Conservation (phyloP, 2,888 invertebrate species). For the Aproaerema taeniolella region DNA sequence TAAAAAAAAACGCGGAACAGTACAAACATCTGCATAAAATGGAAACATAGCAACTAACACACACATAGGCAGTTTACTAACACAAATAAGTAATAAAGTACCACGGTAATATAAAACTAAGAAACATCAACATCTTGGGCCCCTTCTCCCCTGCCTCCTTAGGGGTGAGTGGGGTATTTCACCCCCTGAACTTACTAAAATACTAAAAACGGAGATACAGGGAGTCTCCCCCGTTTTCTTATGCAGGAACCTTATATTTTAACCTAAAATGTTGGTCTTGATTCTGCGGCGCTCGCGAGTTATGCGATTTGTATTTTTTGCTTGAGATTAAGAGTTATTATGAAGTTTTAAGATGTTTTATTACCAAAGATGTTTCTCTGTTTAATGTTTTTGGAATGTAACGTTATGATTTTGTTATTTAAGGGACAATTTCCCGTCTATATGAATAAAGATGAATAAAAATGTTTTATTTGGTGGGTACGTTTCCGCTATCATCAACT, state of each 20-base stretch:
- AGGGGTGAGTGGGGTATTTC: slow-evolving; percentile 55
- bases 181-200: slow-evolving; percentile 77
- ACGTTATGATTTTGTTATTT: too few species aligned
- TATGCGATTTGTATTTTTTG: slow-evolving; percentile 25
- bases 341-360: not conserved
- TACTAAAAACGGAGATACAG: slow-evolving; percentile 78
- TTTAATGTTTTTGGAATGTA: too few species aligned
- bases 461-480: too few species aligned
- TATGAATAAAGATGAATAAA: too few species aligned
- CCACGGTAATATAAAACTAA: slow-evolving; percentile 76
- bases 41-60: slow-evolving; percentile 36
- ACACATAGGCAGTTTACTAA: slow-evolving; percentile 49
- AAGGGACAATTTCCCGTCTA: too few species aligned
- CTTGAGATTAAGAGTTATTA: not conserved
- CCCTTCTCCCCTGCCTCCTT: slow-evolving; percentile 35
- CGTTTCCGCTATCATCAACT: too few species aligned
- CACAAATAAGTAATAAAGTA: slow-evolving; percentile 76
- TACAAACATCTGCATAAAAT: slow-evolving; percentile 63
- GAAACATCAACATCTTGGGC: slow-evolving; percentile 76
- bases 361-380: too few species aligned
- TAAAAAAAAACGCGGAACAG: slow-evolving; percentile 29
- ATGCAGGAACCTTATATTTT: slow-evolving; percentile 77
- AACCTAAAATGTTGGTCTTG: slow-evolving; percentile 66
- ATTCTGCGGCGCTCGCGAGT: slow-evolving; percentile 31
- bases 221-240: slow-evolving; percentile 65